Percentiles rank a stretch among this genome's conserved stretches.
phyloP scores from a whole-genome alignment of 2,888 invertebrate species.

The Volucella inanis region DNA sequence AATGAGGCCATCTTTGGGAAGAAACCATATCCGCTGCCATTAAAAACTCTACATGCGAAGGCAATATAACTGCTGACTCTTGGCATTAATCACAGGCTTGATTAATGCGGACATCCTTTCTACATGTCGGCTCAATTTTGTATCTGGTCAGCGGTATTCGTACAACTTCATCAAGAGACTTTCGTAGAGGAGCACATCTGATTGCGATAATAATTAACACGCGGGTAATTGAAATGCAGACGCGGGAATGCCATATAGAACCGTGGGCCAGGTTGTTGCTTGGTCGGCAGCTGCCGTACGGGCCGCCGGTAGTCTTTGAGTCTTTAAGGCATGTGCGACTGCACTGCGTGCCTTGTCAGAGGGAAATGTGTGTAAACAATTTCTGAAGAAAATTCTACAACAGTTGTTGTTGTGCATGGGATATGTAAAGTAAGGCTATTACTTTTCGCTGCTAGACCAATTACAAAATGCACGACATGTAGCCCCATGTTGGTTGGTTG shows the following conservation, averaged over 20 bases:
- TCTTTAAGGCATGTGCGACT: conserved; percentile 48
- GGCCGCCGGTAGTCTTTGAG: neutral
- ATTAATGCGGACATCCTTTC: conserved; percentile 66
- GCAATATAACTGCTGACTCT: conserved; percentile 37
- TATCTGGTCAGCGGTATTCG: conserved; percentile 30
- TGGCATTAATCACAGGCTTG: conserved; percentile 55
- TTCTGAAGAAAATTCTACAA: conserved; percentile 43
- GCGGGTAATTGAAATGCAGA: conserved; percentile 62
- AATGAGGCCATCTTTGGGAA: conserved; percentile 61
- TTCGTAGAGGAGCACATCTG: conserved; percentile 24
- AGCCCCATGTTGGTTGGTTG: conserved; percentile 35
- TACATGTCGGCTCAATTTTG: conserved; percentile 54
- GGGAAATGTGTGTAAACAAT: conserved; percentile 54
- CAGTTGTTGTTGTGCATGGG: neutral
- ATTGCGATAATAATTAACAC: conserved; percentile 69
- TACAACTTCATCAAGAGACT: conserved; percentile 56
- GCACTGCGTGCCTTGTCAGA: conserved; percentile 48
- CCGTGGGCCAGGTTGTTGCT: neutral
- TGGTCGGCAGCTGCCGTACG: too few species aligned
- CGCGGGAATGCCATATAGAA: conserved; percentile 55
- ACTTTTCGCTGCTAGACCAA: conserved; percentile 56
- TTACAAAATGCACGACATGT: conserved; percentile 71
- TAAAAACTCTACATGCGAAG: conserved; percentile 30
- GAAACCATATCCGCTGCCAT: conserved; percentile 31
- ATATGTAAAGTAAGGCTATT: conserved; percentile 58